Conservation (phyloP, 1,140 invertebrate species). For the Leptoteleia sp. region DNA sequence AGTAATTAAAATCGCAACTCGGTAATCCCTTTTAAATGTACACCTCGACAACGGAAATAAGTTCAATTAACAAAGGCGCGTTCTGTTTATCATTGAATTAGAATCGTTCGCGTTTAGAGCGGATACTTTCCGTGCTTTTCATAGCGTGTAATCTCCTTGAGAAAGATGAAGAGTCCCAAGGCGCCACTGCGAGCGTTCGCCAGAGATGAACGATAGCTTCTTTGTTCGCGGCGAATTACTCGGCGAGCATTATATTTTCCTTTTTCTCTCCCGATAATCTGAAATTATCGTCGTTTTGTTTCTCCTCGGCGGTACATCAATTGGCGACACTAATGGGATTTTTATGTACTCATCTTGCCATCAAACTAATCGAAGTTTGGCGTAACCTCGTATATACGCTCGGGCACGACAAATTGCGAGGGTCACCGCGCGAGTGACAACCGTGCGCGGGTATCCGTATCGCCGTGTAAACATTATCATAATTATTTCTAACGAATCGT, state of each 20-base stretch:
- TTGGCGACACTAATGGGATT: slow-evolving; percentile 33
- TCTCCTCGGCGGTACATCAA: slow-evolving; percentile 26
- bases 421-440: too few species aligned
- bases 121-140: slow-evolving; percentile 23
- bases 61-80: too few species aligned
- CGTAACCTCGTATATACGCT: not conserved
- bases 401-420: too few species aligned
- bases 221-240: slow-evolving; percentile 26
- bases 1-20: too few species aligned
- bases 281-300: slow-evolving; percentile 38
- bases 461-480: too few species aligned
- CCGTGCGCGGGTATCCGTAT: too few species aligned
- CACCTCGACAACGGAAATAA: too few species aligned
- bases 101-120: not conserved
- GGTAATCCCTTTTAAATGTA: too few species aligned
- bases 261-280: slow-evolving; percentile 41
- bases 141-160: slow-evolving; percentile 46
- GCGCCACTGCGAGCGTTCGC: slow-evolving; percentile 30
- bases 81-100: too few species aligned
- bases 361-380: slow-evolving; percentile 3
- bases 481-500: too few species aligned
- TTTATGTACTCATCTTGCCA: slow-evolving; percentile 17
- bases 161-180: slow-evolving; percentile 55
- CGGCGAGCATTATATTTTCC: too few species aligned
- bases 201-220: slow-evolving; percentile 38